Base-by-base conservation (phyloP, 2,797 vertebrate species). In the Manis javanica region DNA sequence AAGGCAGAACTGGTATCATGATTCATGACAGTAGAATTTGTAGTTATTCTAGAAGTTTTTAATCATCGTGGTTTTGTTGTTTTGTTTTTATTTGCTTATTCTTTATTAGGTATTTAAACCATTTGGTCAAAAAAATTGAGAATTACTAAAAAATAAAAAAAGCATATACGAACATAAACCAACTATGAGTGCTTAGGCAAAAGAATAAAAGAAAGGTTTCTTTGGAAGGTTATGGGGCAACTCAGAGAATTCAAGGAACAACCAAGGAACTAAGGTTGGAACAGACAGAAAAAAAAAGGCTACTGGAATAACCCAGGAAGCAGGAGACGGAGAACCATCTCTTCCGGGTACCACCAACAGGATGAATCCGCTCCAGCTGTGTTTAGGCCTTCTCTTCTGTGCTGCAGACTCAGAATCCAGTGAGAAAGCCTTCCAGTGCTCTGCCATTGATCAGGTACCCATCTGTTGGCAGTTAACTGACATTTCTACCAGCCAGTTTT, bases 61-160 rank as follows among this genome's bases (percentile, higher is more conserved):
- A 75, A 74, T 42, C 5, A 29, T 2, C 24, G 8, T 82, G 39
- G 3, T 15, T 31, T 61, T 46, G 31, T 66, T 31, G 13, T 21
- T 71, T 42, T 68, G 8, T 4, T 11, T 93, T 83, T 90, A 69
- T 86, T 42, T 69, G 5, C 87, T 90, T 94, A 68, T 3, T 53
- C 4, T 69, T 84, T 37, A 71, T 37, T 42, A 46, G 51, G 10
- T 11, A 31, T 78, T 81, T 53, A 87, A 63, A 79, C 71, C 2
- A 81, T 9, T 84, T 29, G 16, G 42, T 75, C 18, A 86, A 42
- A 88, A 74, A 1, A 8, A 8, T 66, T 89, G 39, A 85, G 4
- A 81, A 59, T 85, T 84, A 53, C n/a, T 15, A 55, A 6, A 53
- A 61, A 37, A 42, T 13, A 16, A 12, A 75, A 12, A 75, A 31